Base-by-base conservation (phyloP, 2,797 vertebrate species). In the Lacerta agilis region DNA sequence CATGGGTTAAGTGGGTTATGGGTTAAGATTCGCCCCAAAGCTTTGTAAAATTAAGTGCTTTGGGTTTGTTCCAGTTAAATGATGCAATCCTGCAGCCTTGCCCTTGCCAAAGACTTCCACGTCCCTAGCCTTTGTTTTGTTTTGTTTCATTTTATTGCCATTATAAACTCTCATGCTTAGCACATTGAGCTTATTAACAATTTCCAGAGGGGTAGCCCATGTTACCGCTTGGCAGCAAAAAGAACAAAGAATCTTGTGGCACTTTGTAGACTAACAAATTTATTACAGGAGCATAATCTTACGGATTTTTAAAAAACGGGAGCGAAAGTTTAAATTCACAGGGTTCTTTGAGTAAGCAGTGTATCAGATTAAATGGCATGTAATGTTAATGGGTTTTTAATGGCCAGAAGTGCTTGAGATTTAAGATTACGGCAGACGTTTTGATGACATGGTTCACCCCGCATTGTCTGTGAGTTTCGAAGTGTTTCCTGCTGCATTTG, bases 131-230 rank as follows among this genome's bases (percentile, higher is more conserved):
- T 29, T 79, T 49, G 49, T 83, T 55, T 79, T 49, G 49, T 83
- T 55, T 41, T 55, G 41, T 77, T 8, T 83, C 45, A 9, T 27
- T 81, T 92, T 27, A 2, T 77, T 71, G 49, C 73, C 55, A 90
- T 86, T 80, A 73, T 86, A 29, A 90, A 11, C 36, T 91, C 83
- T 72, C 80, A 71, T 89, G 82, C 49, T 64, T 82, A 90, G 49
- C 72, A 89, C 87, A 33, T 4, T 27, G 27, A 45, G 4, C 36
- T 76, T 88, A n/a, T 55, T 69, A 23, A 61, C 58, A 61, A 7
- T 61, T 61, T 61, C 2, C 58, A 61, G 58, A 20, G 58, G 58
- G 18, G 58, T 2, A 61, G 58, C 58, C 49, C 58, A 61, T 61
- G 15, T 61, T 61, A 61, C 13, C 18, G 15, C 18, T 5, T 61